Conservation (phyloP, 2,113 vertebrate species). For the Crotalus helleri region DNA sequence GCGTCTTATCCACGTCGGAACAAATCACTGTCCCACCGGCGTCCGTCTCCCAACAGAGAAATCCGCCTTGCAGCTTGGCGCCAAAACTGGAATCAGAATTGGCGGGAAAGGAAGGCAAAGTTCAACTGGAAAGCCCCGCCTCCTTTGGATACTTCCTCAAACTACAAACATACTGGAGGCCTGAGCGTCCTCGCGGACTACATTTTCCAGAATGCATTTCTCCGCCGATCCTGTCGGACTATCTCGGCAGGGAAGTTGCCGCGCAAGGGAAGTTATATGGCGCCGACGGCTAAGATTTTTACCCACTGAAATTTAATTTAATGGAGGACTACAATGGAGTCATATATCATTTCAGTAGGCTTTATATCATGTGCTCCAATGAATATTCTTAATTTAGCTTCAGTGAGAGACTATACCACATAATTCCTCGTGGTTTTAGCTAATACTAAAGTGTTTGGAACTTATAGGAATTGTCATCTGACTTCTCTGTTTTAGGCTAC, state of each 20-base stretch:
- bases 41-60: background rate
- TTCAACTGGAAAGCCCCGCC: background rate
- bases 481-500: background rate
- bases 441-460: background rate
- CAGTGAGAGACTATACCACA: background rate
- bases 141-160: background rate
- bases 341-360: background rate
- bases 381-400: background rate
- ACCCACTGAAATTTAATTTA: background rate
- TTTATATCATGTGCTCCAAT: background rate
- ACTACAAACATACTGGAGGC: background rate
- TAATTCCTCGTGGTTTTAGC: background rate
- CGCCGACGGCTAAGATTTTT: accelerated
- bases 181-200: background rate
- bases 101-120: background rate
- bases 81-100: background rate
- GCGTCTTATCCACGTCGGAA: background rate
- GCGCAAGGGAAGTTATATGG: background rate
- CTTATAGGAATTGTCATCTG: background rate
- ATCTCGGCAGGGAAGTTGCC: accelerated
- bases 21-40: too few species aligned
- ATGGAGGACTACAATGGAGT: background rate
- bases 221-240: background rate
- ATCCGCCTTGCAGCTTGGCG: background rate
- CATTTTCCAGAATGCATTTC: constrained; percentile 20